These are phyloP conservation scores for Camponotus vicinus DNA, from an alignment of 1,140 invertebrate species.

Conservation along the genomic window DNA sequence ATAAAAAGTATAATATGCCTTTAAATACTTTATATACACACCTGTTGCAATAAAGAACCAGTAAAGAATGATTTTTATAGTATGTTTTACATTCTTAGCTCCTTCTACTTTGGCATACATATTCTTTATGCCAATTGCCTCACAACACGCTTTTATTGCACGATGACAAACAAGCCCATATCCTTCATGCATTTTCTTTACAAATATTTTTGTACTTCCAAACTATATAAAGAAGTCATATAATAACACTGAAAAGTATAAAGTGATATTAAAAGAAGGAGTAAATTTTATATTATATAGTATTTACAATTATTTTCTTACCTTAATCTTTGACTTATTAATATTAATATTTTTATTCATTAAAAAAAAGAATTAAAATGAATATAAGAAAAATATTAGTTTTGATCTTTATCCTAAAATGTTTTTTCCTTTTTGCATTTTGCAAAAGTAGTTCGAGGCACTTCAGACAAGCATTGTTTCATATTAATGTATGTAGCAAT, in stretches of 20 bases:
- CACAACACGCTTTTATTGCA: no score
- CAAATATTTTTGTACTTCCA: slow-evolving; percentile 95
- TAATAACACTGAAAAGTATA: slow-evolving; percentile 90
- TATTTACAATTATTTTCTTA: slow-evolving; percentile 78
- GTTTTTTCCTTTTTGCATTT: no score
- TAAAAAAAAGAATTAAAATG: no score
- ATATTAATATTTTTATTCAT: no score
- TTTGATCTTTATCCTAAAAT: no score
- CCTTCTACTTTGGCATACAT: slow-evolving; percentile 96
- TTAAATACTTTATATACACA: slow-evolving; percentile 78
- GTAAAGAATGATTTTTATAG: slow-evolving; percentile 98
- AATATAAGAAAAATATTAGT: no score
- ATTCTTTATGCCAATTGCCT: no score
- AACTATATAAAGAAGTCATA: slow-evolving; percentile 97
- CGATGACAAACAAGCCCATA: no score
- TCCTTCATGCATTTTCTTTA: slow-evolving; percentile 84
- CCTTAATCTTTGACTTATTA: slow-evolving; percentile 91
- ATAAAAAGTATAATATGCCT: not conserved
- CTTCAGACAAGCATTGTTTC: no score
- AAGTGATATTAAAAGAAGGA: not conserved
- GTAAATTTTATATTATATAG: slow-evolving; percentile 5
- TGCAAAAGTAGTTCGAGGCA: no score
- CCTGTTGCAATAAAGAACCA: slow-evolving; percentile 94
- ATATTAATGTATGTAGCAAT: no score
- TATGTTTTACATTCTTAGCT: slow-evolving; percentile 91